phyloP scores from a whole-genome alignment of 2,797 vertebrate genomes.

The Onychomys torridus region DNA sequence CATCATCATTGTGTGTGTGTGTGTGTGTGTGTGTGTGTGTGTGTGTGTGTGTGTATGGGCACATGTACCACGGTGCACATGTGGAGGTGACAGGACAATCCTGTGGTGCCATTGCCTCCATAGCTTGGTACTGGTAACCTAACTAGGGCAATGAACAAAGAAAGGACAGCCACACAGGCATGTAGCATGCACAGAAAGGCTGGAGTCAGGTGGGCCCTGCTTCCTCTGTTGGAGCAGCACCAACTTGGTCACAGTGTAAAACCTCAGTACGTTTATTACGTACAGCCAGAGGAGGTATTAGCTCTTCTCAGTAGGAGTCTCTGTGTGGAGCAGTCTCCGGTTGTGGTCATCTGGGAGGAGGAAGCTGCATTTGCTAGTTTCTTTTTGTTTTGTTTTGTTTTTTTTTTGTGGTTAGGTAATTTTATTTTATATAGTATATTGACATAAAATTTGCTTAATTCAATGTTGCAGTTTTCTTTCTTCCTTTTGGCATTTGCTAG shows the following conservation, averaged over 20 bases:
- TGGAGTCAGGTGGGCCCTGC: neutral
- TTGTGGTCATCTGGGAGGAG: neutral
- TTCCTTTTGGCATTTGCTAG: too few species aligned
- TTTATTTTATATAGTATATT: too few species aligned
- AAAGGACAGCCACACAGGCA: neutral
- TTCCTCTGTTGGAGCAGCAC: neutral
- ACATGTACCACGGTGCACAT: too few species aligned
- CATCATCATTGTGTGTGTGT: neutral
- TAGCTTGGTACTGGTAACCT: neutral
- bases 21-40: neutral
- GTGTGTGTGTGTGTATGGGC: neutral
- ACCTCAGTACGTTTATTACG: neutral
- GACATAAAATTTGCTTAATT: too few species aligned
- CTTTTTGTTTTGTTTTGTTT: too few species aligned
- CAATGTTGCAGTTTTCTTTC: too few species aligned
- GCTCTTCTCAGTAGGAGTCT: neutral
- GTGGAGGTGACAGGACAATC: neutral
- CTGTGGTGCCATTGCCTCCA: too few species aligned
- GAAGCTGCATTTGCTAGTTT: neutral
- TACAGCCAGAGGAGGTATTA: neutral
- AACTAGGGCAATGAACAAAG: neutral
- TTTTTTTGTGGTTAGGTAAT: too few species aligned
- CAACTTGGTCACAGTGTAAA: neutral
- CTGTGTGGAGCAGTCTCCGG: neutral
- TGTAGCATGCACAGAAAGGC: neutral